Percentiles rank a stretch among this genome's conserved stretches.
These are phyloP conservation scores for Carassius auratus DNA, from an alignment of 2,113 vertebrate species.

Conservation along the genomic window DNA sequence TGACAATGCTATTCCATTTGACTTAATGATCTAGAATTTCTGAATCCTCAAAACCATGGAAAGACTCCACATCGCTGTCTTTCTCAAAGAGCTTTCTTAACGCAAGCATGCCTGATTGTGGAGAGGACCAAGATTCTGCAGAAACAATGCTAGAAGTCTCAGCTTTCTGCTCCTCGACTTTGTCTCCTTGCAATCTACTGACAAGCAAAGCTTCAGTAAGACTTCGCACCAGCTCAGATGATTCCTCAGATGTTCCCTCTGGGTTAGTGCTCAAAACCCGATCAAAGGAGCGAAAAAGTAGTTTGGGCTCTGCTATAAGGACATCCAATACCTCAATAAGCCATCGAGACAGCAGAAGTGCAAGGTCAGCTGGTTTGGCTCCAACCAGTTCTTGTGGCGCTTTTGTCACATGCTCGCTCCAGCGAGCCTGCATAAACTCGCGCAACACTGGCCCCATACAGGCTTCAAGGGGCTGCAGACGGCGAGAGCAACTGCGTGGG, in stretches of 20 bases:
- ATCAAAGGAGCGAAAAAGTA: conserved; percentile 84
- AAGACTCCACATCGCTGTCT: conserved; percentile 79
- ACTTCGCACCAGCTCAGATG: conserved; percentile 73
- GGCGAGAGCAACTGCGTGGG: conserved; percentile 81
- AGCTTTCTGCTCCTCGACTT: conserved; percentile 15
- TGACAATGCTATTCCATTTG: not conserved
- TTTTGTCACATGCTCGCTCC: conserved; percentile 77
- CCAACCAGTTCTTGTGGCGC: conserved; percentile 65
- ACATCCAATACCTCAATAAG: conserved; percentile 79
- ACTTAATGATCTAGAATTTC: conserved; percentile 69
- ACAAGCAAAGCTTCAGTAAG: conserved; percentile 79
- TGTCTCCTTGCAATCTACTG: not conserved
- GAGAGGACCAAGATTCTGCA: not conserved
- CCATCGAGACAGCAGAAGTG: conserved; percentile 84
- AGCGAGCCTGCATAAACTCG: conserved; percentile 85
- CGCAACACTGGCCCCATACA: conserved; percentile 83
- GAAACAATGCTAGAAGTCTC: conserved; percentile 42
- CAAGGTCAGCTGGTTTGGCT: conserved; percentile 70
- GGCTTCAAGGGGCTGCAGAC: conserved; percentile 84
- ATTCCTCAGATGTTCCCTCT: conserved; percentile 70
- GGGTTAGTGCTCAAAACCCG: conserved; percentile 74
- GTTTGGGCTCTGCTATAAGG: conserved; percentile 69
- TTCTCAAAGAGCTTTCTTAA: conserved; percentile 81
- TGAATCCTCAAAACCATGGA: conserved; percentile 79
- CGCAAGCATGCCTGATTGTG: not conserved